Evolutionary conservation across 2,888 invertebrate genomes (phyloP).

Genomic region (Andrena hattorfiana): DNA sequence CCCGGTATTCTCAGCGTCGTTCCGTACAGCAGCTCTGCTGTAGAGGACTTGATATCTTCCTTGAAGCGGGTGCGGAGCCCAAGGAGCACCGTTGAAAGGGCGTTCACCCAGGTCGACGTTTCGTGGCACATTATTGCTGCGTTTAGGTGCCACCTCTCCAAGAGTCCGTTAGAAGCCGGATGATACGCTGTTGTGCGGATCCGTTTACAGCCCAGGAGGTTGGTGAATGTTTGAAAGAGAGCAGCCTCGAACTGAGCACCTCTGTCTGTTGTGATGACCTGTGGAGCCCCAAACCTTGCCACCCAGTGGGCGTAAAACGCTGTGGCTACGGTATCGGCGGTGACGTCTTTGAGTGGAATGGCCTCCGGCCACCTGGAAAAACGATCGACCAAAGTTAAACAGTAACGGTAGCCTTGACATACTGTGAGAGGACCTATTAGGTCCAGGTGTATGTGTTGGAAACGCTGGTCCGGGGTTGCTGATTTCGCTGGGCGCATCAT

Average conservation of each 20-base stretch:
- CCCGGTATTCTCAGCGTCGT: neutral
- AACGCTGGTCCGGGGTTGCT: neutral
- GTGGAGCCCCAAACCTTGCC: slow-evolving; percentile 54
- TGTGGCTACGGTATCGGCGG: neutral
- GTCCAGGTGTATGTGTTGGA: slow-evolving; percentile 11
- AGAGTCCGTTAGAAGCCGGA: slow-evolving; percentile 70
- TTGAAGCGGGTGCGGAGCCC: slow-evolving; percentile 55
- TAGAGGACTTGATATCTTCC: slow-evolving; percentile 50
- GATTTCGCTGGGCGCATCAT: neutral
- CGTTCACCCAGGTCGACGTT: slow-evolving; percentile 51
- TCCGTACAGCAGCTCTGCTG: slow-evolving; percentile 55
- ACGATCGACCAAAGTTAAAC: slow-evolving; percentile 6
- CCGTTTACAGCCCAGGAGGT: slow-evolving; percentile 43
- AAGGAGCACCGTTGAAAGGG: slow-evolving; percentile 62
- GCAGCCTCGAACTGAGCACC: neutral
- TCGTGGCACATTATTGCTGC: slow-evolving; percentile 62
- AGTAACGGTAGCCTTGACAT: neutral
- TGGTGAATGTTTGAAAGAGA: slow-evolving; percentile 73
- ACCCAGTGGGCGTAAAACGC: slow-evolving; percentile 55
- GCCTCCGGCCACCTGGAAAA: slow-evolving; percentile 24
- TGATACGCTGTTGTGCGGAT: slow-evolving; percentile 62
- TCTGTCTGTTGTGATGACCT: neutral
- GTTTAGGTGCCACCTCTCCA: slow-evolving; percentile 73
- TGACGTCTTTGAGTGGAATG: neutral
- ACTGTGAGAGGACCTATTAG: neutral